Evolutionary conservation across 2,113 vertebrate genomes (phyloP), one percentile per base, ranked within the genome.

Genomic region (Ibidorhyncha struthersii): DNA sequence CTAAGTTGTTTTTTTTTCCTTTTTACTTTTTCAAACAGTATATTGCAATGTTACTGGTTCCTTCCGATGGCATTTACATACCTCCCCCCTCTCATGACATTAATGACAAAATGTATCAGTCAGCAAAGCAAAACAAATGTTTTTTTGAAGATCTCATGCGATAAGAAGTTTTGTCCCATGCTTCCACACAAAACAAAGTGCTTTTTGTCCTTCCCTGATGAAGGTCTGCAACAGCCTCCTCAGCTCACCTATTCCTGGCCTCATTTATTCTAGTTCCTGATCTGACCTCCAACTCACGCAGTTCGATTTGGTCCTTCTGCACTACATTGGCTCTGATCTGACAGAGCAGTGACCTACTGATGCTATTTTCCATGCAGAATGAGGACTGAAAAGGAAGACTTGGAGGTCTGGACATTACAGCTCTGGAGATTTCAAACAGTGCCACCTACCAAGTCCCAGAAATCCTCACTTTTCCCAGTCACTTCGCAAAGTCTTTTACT

Each of bases 391-490:
- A 71, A 89, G 22, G 70, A 93, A 81, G n/a, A 47, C 56, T 84
- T 86, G 53, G 43, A 90, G 63, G 38, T 73, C n/a, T 90, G 66
- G 45, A 70, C 0, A 0, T 56, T 59, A 43, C 9, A 86, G n/a
- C 50, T 86, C 74, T 73, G 41, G 63, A 55, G 55, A 78, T 83
- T 83, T 89, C 86, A 83, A 90, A 96, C 76, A 93, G 73, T 97
- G 94, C 95, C 91, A 97, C 95, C 89, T 96, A 95, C 41, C 87
- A 85, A 62, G 63, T 69, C 74, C 55, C 84, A 96, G 84, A 95
- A 89, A 79, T 53, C 53, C 4, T 2, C 36, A 43, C 55, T 90
- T n/a, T 52, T 87, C 81, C 52, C 72, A 76, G 55, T 62, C 65
- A 87, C 61, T 87, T 89, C 0, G 3, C 70, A 65, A 62, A 73